A percentile compares a stretch with the other conserved stretches of the same genome.
Evolutionary conservation across 2,113 vertebrate species (phyloP).

Genomic region (Merops nubicus): DNA sequence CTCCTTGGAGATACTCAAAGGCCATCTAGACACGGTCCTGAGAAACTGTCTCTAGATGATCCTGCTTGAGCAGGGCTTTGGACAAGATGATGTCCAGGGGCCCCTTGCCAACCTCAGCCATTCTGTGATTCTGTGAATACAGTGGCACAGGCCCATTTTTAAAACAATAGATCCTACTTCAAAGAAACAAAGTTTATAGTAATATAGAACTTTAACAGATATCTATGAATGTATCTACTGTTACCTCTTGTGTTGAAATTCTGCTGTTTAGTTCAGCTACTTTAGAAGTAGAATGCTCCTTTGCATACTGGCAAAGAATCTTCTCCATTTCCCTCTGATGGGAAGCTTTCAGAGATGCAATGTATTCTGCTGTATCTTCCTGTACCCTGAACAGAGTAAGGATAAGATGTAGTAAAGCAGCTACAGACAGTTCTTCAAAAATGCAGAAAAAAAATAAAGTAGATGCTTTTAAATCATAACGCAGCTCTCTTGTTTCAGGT

Average conservation of each 20-base stretch:
- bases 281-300: conserved; percentile 88
- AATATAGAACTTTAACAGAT: not conserved
- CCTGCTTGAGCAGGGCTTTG: not conserved
- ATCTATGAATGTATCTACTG: not conserved
- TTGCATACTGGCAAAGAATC: conserved; percentile 80
- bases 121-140: not conserved
- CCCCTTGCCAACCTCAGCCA: not conserved
- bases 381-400: conserved; percentile 73
- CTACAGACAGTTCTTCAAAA: not conserved
- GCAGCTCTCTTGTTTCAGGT: not conserved
- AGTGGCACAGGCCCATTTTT: not conserved
- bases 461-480: not conserved
- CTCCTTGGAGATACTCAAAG: not conserved
- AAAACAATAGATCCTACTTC: not conserved
- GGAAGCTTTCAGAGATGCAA: conserved; percentile 79
- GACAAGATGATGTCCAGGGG: not conserved
- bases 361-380: conserved; percentile 74
- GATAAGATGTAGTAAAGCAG: not conserved
- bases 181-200: not conserved
- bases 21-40: not conserved
- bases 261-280: conserved; percentile 84
- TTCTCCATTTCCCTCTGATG: conserved; percentile 83
- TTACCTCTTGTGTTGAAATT: conserved; percentile 88
- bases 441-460: not conserved
- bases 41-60: not conserved